Evolutionary conservation across 2,888 invertebrate species (phyloP).

Genomic region (Mycogona germanica): DNA sequence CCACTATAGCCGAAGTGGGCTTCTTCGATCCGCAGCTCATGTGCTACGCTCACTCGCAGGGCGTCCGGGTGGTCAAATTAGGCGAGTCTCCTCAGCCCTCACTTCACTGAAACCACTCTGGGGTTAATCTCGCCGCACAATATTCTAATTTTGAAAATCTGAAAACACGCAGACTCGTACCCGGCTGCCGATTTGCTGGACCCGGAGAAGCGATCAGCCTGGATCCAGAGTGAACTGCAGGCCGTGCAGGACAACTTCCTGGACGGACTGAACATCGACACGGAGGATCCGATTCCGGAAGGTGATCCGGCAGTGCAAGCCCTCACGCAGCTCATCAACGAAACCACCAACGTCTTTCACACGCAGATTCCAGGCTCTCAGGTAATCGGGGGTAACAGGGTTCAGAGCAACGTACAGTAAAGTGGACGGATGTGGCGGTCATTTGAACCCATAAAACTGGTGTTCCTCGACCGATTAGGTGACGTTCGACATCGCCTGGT

Average conservation of each 20-base stretch:
- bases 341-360: slow-evolving; percentile 28
- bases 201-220: slow-evolving; percentile 22
- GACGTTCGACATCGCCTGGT: slow-evolving; percentile 36
- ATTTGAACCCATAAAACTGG: background rate
- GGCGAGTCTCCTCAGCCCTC: too few relatives aligned
- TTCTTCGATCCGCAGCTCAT: slow-evolving; percentile 31
- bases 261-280: slow-evolving; percentile 36
- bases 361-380: slow-evolving; percentile 26
- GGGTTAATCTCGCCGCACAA: too few relatives aligned
- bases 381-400: too few relatives aligned
- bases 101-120: too few relatives aligned
- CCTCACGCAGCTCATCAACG: slow-evolving; percentile 29
- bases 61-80: slow-evolving; percentile 29
- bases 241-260: slow-evolving; percentile 27
- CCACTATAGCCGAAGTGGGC: slow-evolving; percentile 33
- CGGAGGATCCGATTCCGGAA: slow-evolving; percentile 30
- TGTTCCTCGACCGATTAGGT: slow-evolving; percentile 27
- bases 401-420: background rate
- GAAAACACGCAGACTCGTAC: slow-evolving; percentile 1
- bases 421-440: background rate
- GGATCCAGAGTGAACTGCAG: slow-evolving; percentile 28
- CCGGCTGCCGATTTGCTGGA: slow-evolving; percentile 13
- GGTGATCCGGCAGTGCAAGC: slow-evolving; percentile 25
- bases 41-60: slow-evolving; percentile 32
- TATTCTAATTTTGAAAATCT: too few relatives aligned